phyloP scores from a whole-genome alignment of 2,888 invertebrate genomes.

The Kuschelorhynchus macadamiae region DNA sequence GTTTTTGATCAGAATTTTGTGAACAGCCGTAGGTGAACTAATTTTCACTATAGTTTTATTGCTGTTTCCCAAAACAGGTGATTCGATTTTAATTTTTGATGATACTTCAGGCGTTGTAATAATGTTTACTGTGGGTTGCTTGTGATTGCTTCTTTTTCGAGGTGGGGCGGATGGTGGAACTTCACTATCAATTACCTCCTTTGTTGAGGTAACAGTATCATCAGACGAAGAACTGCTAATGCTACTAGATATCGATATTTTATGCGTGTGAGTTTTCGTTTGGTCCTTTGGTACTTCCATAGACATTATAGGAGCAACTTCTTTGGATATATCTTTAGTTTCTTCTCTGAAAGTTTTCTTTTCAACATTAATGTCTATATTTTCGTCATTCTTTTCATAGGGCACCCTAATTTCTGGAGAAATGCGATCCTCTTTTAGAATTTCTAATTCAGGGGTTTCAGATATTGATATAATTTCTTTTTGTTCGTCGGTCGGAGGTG shows the following conservation, averaged over 20 bases:
- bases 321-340: too few relatives aligned
- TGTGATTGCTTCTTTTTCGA: conserved; percentile 65
- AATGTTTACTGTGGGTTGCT: conserved; percentile 58
- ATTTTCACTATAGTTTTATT: conserved; percentile 70
- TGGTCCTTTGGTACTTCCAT: too few relatives aligned
- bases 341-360: too few relatives aligned
- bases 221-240: neutral
- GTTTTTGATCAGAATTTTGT: conserved; percentile 72
- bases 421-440: too few relatives aligned
- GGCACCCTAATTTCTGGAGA: too few relatives aligned
- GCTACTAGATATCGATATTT: conserved; percentile 24
- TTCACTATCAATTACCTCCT: neutral
- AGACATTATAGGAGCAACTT: too few relatives aligned
- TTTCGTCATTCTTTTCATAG: neutral
- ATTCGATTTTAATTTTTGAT: conserved; percentile 51
- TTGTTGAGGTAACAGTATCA: neutral
- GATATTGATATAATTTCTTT: too few relatives aligned
- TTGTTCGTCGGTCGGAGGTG: conserved; percentile 53
- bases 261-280: neutral
- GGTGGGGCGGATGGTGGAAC: conserved; percentile 66
- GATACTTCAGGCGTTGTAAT: conserved; percentile 42
- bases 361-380: neutral
- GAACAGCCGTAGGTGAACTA: conserved; percentile 66
- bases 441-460: too few relatives aligned
- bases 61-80: conserved; percentile 50